These are phyloP conservation scores for Oppia nitens DNA, from an alignment of 1,140 invertebrate species.

Conservation along the genomic window DNA sequence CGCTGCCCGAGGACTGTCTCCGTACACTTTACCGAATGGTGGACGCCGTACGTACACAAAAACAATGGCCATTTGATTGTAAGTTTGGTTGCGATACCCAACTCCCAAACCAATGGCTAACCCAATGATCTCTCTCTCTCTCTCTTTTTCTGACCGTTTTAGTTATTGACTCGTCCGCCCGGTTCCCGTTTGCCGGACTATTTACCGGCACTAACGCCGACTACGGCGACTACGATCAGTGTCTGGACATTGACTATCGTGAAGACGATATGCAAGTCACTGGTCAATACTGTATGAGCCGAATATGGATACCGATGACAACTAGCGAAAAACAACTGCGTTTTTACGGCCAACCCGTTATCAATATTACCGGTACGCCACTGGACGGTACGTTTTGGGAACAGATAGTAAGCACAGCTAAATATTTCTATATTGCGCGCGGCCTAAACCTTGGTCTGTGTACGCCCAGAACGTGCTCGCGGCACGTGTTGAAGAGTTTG, in stretches of 20 bases:
- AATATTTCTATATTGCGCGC: background rate
- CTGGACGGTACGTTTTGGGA: background rate
- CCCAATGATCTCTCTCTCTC: no score
- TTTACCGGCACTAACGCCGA: conserved; percentile 22
- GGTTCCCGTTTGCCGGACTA: conserved; percentile 21
- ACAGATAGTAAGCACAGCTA: background rate
- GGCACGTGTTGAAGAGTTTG: background rate
- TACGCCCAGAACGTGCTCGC: background rate
- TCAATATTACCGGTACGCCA: background rate
- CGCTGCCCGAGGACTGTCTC: no score
- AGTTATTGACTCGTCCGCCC: conserved; percentile 23
- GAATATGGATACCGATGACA: background rate
- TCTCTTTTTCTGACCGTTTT: no score
- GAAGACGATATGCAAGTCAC: background rate
- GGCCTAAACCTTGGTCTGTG: background rate
- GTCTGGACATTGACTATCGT: conserved; percentile 6
- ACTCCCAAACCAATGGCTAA: no score
- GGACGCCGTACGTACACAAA: no score
- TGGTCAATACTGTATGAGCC: conserved; percentile 13
- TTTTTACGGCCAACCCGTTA: background rate
- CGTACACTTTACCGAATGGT: no score
- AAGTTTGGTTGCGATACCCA: no score
- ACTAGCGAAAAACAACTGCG: background rate
- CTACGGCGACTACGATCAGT: conserved; percentile 24
- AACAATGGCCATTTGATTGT: no score